Conservation (phyloP, 2,113 vertebrate species). For the Poecilia latipinna region DNA sequence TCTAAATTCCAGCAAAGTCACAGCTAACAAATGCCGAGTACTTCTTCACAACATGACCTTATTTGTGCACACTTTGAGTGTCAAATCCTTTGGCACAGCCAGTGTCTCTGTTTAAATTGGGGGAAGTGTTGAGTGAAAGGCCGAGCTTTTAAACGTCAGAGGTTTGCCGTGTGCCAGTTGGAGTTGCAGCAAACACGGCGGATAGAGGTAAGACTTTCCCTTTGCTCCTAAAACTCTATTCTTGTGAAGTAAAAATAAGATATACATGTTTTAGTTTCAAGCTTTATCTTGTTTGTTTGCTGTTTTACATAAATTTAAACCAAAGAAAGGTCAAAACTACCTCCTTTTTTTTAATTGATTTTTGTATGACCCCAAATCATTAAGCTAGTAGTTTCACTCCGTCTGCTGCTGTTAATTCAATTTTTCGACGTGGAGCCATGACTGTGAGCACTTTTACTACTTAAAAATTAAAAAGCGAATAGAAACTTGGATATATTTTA, state of each 20-base stretch:
- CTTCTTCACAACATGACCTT: background rate
- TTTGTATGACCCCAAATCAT: background rate
- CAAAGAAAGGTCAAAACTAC: background rate
- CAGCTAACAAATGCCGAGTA: no score
- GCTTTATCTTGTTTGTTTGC: background rate
- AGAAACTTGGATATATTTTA: background rate
- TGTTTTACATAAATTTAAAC: background rate
- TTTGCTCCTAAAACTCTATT: background rate
- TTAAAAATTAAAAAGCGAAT: background rate
- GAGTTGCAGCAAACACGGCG: slow-evolving; percentile 26
- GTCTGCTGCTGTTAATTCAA: no score
- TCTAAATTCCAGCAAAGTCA: no score
- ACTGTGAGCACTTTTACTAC: background rate
- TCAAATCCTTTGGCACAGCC: background rate
- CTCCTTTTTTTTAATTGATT: background rate
- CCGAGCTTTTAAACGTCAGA: slow-evolving; percentile 52
- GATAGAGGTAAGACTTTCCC: slow-evolving; percentile 53
- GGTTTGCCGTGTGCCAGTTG: slow-evolving; percentile 27
- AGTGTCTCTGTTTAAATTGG: slow-evolving; percentile 46
- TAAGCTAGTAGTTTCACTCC: background rate
- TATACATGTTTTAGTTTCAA: background rate
- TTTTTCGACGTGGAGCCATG: background rate
- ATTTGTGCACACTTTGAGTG: background rate
- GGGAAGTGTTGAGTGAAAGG: slow-evolving; percentile 49
- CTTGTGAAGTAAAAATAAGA: background rate